A percentile compares a stretch with the other conserved stretches of the same genome.
Conservation (phyloP, 30 jellyfish, hydroid and myxozoan species). For the Mastigias papua region DNA sequence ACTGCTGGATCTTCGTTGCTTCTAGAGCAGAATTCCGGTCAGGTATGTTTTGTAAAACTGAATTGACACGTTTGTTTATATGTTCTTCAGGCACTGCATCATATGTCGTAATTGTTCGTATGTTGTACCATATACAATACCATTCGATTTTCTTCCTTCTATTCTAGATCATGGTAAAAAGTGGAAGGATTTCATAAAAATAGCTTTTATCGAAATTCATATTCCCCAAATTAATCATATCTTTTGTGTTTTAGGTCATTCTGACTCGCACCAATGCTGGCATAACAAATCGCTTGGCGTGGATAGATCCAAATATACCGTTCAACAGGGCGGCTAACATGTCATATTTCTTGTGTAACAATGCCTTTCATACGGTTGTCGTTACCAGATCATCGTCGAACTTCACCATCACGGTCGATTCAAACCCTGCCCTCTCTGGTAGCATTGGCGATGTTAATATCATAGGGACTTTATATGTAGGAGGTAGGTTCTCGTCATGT, state of each 20-base stretch:
- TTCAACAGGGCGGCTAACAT: constrained; percentile 56
- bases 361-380: constrained; percentile 46
- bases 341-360: constrained; percentile 60
- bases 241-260: constrained; percentile 34
- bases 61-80: too few species aligned
- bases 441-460: constrained; percentile 21
- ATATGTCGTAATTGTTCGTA: too few species aligned
- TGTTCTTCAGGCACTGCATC: too few species aligned
- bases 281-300: constrained; percentile 11
- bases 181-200: too few species aligned
- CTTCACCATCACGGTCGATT: constrained; percentile 51
- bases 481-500: constrained; percentile 35
- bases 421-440: constrained; percentile 16
- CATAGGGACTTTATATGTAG: constrained; percentile 59
- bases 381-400: constrained; percentile 31
- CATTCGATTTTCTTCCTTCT: too few species aligned
- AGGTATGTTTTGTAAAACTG: constrained; percentile 51
- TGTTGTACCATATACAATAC: too few species aligned
- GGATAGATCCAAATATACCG: constrained; percentile 70
- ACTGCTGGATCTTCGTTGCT: constrained; percentile 12
- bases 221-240: too few species aligned
- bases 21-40: constrained; percentile 63
- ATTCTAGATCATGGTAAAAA: too few species aligned
- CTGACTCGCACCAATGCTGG: constrained; percentile 29
- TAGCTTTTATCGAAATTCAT: too few species aligned